Evolutionary conservation across 2,797 vertebrate genomes (phyloP), one percentile per base, ranked within the genome.

Genomic region (Gallirallus australis): DNA sequence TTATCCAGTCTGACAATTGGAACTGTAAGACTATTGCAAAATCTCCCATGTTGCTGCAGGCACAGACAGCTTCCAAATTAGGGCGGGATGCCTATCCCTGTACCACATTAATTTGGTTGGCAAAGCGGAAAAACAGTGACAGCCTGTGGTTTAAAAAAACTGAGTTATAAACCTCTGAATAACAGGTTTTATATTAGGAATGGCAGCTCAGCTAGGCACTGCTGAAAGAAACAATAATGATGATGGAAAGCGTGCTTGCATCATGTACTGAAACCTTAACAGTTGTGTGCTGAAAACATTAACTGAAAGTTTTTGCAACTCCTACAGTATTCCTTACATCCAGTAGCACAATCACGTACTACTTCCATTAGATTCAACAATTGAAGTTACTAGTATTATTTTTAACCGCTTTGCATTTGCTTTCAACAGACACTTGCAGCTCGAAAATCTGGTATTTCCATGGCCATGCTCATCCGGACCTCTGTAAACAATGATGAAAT

Each of bases 361-460:
- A 4, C 24, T 84, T 66, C 35, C 20, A 13, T 81, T 94, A 48
- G 14, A 69, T 63, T 78, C 10, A 63, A 20, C 14, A 63, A 21
- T 31, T 84, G 37, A 2, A 37, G 15, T 84, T 84, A 52, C 28
- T 56, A 27, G 15, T 45, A 6, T 59, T 68, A 68, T 83, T 92
- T 75, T 78, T 89, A 83, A 91, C 35, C 15, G 23, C 54, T 68
- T 86, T 96, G 24, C 10, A 8, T 94, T 93, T 97, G 25, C 63
- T 82, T 92, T 96, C 27, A 76, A 72, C 96, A 99, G 99, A 99
- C 99, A 33, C 98, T 99, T 97, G 98, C 99, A 98, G 99, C 99
- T 97, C 98, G 99, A 98, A 99, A 99, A 98, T 99, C 99, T 97
- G 99, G 99, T 96, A 99, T 99, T 96, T 99, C 99, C 75, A 98